Base-by-base conservation (phyloP, 2,797 vertebrate species). In the Epinephelus malabaricus region DNA sequence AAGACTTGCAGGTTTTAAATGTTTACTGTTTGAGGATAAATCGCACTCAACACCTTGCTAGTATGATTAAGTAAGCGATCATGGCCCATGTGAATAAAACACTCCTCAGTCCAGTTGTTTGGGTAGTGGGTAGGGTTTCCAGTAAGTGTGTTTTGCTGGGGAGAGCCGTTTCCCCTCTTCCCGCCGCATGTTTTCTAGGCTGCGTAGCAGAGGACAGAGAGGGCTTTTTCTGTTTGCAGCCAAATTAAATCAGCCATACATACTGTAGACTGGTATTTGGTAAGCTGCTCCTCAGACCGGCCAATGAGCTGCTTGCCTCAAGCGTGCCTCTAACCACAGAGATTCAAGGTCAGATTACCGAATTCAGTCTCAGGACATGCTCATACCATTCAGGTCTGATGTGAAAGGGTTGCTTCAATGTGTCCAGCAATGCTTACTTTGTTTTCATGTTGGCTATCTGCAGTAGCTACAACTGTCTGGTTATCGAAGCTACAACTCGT, bases 141-240 rank as follows among this genome's bases (percentile, higher is more conserved):
- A 89, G 78, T 82, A 54, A 76, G 87, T 69, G 86, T 90, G 81
- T 88, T 88, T 79, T 64, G 69, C 69, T 69, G 77, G 61, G 75
- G 69, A 68, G 82, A 69, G 84, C 68, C 25, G 67, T 66, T 89
- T 87, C 86, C 87, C 71, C 60, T 89, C 73, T 85, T 80, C 76
- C 82, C 43, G n/a, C 90, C 73, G 70, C 86, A 83, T 92, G 92
- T 91, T 92, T 91, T 86, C 79, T 49, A 21, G 82, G 83, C 78
- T 25, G 68, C 13, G 18, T 79, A 75, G 69, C 45, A 34, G 55
- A 88, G 86, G 68, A 91, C 89, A 88, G 90, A 93, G 74, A 86
- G 82, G 82, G 65, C 90, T 88, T 91, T 93, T 83, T 90, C 69
- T 90, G 76, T 79, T 78, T 38, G 65, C 75, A 65, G 87, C 86